A percentile compares a stretch with the other conserved stretches of the same genome.
phyloP scores from a whole-genome alignment of 2,888 invertebrate genomes.

The Stenichneumon culpator region DNA sequence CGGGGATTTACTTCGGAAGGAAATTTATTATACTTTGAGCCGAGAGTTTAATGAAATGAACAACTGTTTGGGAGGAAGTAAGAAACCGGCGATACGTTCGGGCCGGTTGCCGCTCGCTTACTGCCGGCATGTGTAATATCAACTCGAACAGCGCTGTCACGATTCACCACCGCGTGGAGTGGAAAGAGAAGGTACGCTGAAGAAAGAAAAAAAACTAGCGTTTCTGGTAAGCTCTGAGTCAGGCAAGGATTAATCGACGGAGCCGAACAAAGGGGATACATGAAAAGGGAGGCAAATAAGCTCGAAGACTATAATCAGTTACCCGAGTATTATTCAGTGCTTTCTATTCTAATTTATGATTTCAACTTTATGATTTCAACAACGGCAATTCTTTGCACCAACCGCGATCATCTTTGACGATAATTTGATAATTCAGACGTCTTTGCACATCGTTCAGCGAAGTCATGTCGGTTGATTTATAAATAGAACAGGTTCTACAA shows the following conservation, averaged over 20 bases:
- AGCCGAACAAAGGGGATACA: slow-evolving; percentile 23
- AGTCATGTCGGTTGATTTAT: not conserved
- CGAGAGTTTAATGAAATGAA: not conserved
- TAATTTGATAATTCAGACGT: not conserved
- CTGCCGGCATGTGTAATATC: slow-evolving; percentile 58
- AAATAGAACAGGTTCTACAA: not conserved
- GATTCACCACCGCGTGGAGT: slow-evolving; percentile 9
- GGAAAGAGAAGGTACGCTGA: not conserved
- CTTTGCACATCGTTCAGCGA: not conserved
- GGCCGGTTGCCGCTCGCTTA: slow-evolving; percentile 57
- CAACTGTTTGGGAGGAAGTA: not conserved
- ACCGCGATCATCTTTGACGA: not conserved
- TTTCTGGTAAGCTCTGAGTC: slow-evolving; percentile 32
- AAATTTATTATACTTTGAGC: slow-evolving; percentile 11
- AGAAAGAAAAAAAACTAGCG: slow-evolving; percentile 12
- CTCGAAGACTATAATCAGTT: not conserved
- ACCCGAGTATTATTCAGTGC: not conserved
- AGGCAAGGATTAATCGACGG: slow-evolving; percentile 11
- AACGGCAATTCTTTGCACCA: not conserved
- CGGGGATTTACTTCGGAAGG: not conserved
- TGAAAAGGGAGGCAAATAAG: not conserved
- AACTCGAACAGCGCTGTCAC: slow-evolving; percentile 31
- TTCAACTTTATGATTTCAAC: too few relatives aligned
- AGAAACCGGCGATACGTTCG: slow-evolving; percentile 57
- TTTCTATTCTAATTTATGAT: not conserved